Conservation (phyloP, 2,888 invertebrate genomes). For the Slavum lentiscoides region DNA sequence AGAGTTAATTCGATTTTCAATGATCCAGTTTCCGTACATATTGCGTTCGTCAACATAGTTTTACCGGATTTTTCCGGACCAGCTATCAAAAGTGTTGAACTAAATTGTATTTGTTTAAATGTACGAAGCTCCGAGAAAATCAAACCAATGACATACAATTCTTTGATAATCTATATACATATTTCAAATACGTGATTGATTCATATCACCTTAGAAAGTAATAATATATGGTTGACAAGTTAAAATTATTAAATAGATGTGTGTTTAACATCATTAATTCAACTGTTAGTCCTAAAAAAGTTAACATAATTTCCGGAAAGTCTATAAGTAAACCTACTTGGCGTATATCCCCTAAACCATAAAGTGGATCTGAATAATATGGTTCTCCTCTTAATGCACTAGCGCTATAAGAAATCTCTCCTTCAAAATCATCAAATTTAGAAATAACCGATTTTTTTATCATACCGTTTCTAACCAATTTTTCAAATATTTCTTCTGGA, state of each 20-base stretch:
- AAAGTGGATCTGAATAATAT: neutral
- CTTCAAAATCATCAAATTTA: constrained; percentile 24
- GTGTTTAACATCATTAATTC: too few species aligned
- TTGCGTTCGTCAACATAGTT: constrained; percentile 24
- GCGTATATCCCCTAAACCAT: constrained; percentile 32
- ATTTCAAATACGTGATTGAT: neutral
- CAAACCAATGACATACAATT: constrained; percentile 27
- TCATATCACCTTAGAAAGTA: too few species aligned
- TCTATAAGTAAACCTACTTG: constrained; percentile 19
- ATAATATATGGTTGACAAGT: too few species aligned
- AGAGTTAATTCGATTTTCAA: constrained; percentile 20
- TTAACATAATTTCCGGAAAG: too few species aligned
- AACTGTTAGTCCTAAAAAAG: too few species aligned
- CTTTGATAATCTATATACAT: constrained; percentile 30
- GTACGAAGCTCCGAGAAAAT: neutral
- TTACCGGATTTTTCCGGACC: constrained; percentile 36
- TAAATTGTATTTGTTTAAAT: neutral
- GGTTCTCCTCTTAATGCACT: constrained; percentile 16
- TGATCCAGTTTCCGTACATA: constrained; percentile 32
- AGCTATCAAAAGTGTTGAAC: constrained; percentile 11
- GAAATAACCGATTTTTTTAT: constrained; percentile 16
- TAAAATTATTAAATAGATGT: too few species aligned
- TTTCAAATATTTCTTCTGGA: constrained; percentile 9
- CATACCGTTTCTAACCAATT: constrained; percentile 25
- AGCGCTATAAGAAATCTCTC: neutral